A percentile compares a stretch with the other conserved stretches of the same genome.
Conservation (phyloP, 2,888 invertebrate genomes). For the Pycnomerus fuliginosus region DNA sequence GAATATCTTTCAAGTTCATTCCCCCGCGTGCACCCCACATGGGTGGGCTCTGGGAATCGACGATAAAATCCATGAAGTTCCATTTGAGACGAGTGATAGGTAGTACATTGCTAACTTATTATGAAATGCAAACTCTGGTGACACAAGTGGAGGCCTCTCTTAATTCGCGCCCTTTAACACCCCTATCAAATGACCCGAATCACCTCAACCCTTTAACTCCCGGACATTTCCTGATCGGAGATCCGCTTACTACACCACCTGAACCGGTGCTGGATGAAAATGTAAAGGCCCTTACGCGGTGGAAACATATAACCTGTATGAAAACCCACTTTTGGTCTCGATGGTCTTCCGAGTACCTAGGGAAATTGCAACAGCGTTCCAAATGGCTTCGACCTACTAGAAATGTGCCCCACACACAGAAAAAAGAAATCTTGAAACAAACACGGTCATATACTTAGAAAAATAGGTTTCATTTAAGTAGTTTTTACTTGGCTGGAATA, state of each 20-base stretch:
- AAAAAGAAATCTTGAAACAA: no score
- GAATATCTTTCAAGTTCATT: constrained; percentile 14
- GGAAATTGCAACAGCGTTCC: neutral
- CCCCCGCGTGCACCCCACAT: constrained; percentile 16
- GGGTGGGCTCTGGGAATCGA: constrained; percentile 12
- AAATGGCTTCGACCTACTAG: no score
- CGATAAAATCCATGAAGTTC: constrained; percentile 4
- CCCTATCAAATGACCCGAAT: constrained; percentile 4
- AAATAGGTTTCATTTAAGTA: no score
- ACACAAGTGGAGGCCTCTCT: constrained; percentile 1
- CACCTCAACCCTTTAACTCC: constrained; percentile 4
- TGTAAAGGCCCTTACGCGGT: neutral
- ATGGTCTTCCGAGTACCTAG: constrained; percentile 4
- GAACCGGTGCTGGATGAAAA: neutral
- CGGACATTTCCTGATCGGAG: constrained; percentile 5
- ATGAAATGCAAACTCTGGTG: constrained; percentile 8
- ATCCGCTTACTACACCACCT: constrained; percentile 1
- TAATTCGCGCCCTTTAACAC: constrained; percentile 6
- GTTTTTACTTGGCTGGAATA: no score
- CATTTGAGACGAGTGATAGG: no score
- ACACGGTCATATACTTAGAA: no score
- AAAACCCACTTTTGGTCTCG: constrained; percentile 2
- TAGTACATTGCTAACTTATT: neutral
- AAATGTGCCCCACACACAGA: no score
- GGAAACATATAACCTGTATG: neutral